Percentiles rank a stretch among this genome's conserved stretches.
phyloP scores from a whole-genome alignment of 2,797 vertebrate species.

The Erethizon dorsatum region DNA sequence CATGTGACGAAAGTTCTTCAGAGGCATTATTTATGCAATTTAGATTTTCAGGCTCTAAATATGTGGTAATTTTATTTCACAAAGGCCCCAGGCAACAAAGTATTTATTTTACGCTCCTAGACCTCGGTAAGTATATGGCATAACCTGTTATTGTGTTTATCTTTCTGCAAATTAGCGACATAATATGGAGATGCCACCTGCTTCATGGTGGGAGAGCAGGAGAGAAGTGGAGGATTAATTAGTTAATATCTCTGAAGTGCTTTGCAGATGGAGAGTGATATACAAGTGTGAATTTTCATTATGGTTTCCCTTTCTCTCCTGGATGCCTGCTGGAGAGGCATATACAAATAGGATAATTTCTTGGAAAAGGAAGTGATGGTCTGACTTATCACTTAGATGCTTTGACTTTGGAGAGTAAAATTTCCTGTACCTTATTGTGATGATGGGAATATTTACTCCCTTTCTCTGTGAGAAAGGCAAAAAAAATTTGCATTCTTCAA shows the following conservation, averaged over 20 bases:
- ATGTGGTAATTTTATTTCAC: slow-evolving; percentile 77
- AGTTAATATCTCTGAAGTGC: slow-evolving; percentile 69
- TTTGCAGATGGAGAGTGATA: slow-evolving; percentile 73
- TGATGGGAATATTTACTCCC: background rate
- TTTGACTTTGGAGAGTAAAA: slow-evolving; percentile 8
- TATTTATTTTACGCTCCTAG: slow-evolving; percentile 76
- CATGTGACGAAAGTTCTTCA: slow-evolving; percentile 71
- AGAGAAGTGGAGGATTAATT: slow-evolving; percentile 65
- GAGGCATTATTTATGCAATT: slow-evolving; percentile 76
- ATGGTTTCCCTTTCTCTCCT: slow-evolving; percentile 21
- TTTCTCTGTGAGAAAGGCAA: background rate
- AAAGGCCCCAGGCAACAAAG: slow-evolving; percentile 74
- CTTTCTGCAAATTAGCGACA: slow-evolving; percentile 57
- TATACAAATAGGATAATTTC: slow-evolving; percentile 40
- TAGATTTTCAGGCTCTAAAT: slow-evolving; percentile 68
- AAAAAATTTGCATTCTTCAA: background rate
- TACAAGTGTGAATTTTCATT: slow-evolving; percentile 73
- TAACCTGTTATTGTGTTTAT: slow-evolving; percentile 73
- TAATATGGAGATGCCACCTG: slow-evolving; percentile 78
- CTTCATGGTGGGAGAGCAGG: slow-evolving; percentile 42
- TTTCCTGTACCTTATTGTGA: background rate
- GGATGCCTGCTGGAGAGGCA: background rate
- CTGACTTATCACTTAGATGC: slow-evolving; percentile 34
- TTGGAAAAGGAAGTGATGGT: slow-evolving; percentile 39
- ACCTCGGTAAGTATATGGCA: slow-evolving; percentile 56